Evolutionary conservation across 2,113 vertebrate species (phyloP).

Genomic region (Maccullochella peelii): DNA sequence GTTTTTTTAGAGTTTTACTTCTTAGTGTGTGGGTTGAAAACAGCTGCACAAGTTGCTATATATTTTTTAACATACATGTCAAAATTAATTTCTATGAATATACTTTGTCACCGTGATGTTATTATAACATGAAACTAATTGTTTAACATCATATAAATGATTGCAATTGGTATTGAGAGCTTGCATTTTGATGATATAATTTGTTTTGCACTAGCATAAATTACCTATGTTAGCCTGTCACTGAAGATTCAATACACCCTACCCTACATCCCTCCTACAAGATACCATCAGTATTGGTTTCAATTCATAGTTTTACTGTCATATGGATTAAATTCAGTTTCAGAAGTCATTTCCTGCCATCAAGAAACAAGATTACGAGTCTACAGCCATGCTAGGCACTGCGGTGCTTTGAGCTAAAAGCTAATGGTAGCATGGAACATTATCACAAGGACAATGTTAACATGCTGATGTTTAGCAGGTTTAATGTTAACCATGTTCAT

Average conservation of each 20-base stretch:
- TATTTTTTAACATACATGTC: neutral
- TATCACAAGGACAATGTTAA: neutral
- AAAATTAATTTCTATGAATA: neutral
- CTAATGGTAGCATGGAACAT: neutral
- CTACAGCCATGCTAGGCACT: neutral
- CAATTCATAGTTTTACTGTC: neutral
- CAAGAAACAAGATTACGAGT: neutral
- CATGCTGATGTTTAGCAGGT: neutral
- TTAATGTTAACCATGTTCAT: neutral
- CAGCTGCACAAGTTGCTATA: neutral
- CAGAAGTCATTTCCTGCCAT: neutral
- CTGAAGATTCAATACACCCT: neutral
- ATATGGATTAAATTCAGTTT: neutral
- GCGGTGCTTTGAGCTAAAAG: neutral
- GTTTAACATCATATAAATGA: neutral
- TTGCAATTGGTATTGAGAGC: neutral
- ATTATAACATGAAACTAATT: neutral
- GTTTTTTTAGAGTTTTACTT: neutral
- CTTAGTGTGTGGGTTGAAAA: neutral
- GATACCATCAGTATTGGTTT: conserved; percentile 4
- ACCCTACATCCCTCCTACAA: neutral
- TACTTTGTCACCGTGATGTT: neutral
- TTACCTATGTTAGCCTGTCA: neutral
- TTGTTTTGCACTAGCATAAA: neutral
- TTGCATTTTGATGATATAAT: neutral